These are phyloP conservation scores for Macrocentrus cingulum DNA, from an alignment of 1,140 invertebrate genomes.

Conservation along the genomic window DNA sequence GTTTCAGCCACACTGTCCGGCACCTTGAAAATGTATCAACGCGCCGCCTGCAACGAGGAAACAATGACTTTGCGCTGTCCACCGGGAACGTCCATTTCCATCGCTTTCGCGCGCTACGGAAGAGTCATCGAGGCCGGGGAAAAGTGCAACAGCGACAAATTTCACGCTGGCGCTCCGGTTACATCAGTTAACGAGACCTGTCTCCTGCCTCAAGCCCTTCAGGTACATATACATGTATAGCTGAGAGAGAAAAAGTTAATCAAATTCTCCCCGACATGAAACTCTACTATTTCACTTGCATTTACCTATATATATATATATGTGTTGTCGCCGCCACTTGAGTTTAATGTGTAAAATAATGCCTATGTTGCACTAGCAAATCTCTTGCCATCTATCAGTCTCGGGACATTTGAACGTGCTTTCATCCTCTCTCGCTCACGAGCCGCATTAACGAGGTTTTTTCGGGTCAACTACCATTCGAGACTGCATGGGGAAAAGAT, in stretches of 20 bases:
- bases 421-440: constrained; percentile 11
- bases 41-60: constrained; percentile 84
- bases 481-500: constrained; percentile 14
- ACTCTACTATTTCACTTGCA: too few relatives aligned
- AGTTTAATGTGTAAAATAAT: too few relatives aligned
- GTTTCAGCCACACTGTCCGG: constrained; percentile 79
- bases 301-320: too few relatives aligned
- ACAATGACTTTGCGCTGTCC: constrained; percentile 82
- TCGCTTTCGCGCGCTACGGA: constrained; percentile 76
- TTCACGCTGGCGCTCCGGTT: neutral
- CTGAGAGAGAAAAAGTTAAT: constrained; percentile 23
- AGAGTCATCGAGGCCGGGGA: constrained; percentile 52
- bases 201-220: constrained; percentile 59
- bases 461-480: constrained; percentile 20
- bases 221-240: too few relatives aligned
- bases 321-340: too few relatives aligned
- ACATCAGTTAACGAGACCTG: constrained; percentile 55
- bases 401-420: constrained; percentile 14
- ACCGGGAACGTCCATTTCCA: constrained; percentile 81
- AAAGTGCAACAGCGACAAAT: constrained; percentile 50
- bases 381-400: neutral
- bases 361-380: too few relatives aligned
- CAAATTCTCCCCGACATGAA: constrained; percentile 6
- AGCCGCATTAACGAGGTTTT: constrained; percentile 19
- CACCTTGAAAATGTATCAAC: constrained; percentile 84